Conservation (phyloP, 2,888 invertebrate species). For the Pandemis cinnamomeana region DNA sequence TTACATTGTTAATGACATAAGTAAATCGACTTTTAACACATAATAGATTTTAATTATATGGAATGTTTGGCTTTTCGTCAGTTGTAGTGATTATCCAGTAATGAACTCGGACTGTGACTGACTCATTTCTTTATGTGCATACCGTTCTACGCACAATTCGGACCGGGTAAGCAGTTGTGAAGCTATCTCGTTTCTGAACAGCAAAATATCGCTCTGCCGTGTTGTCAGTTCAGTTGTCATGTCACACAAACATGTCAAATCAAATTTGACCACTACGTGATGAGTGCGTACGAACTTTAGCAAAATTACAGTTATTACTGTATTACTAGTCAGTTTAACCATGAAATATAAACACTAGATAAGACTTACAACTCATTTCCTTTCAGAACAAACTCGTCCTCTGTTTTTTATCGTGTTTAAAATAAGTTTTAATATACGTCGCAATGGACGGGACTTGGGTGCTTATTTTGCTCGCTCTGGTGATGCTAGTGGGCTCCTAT, state of each 20-base stretch:
- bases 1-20: too few relatives aligned
- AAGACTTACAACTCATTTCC: conserved; percentile 37
- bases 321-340: conserved; percentile 46
- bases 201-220: conserved; percentile 32
- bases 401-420: conserved; percentile 15
- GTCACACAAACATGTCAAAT: conserved; percentile 30
- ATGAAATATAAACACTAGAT: conserved; percentile 53
- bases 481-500: conserved; percentile 98
- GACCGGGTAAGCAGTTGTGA: background rate
- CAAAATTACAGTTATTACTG: conserved; percentile 40
- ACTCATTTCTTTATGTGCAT: too few relatives aligned
- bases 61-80: too few relatives aligned
- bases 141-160: background rate
- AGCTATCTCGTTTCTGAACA: background rate
- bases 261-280: conserved; percentile 33
- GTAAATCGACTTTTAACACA: too few relatives aligned
- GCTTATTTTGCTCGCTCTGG: conserved; percentile 91
- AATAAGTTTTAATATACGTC: conserved; percentile 44
- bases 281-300: conserved; percentile 27
- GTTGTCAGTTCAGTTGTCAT: conserved; percentile 39
- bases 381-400: conserved; percentile 32
- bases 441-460: conserved; percentile 94
- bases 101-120: too few relatives aligned
- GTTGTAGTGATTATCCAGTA: too few relatives aligned
- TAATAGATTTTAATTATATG: too few relatives aligned